These are phyloP conservation scores for Nibea coibor DNA, from an alignment of 2,113 vertebrate species.

Conservation along the genomic window DNA sequence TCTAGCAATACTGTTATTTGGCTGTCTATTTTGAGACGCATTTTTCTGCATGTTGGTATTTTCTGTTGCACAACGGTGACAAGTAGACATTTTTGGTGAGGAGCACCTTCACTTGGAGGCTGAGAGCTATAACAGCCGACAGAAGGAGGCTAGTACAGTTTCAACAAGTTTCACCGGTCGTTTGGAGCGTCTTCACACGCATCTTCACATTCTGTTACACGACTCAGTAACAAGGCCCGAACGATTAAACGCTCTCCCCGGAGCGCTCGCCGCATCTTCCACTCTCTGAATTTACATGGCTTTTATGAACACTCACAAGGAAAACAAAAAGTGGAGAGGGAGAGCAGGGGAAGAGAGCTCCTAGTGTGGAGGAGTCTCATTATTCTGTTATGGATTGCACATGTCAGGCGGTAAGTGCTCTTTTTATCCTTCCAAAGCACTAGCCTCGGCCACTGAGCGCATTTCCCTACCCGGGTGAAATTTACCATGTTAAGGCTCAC, in stretches of 20 bases:
- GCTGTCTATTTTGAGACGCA: background rate
- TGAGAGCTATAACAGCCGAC: conserved; percentile 13
- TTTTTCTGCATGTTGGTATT: background rate
- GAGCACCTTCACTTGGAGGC: conserved; percentile 33
- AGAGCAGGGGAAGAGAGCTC: conserved; percentile 51
- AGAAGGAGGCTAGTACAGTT: conserved; percentile 33
- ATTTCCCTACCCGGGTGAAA: conserved; percentile 80
- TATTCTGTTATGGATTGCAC: conserved; percentile 85
- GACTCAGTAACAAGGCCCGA: conserved; percentile 59
- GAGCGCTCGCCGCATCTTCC: conserved; percentile 69
- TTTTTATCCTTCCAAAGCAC: conserved; percentile 82
- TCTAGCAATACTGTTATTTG: background rate
- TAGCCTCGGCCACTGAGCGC: conserved; percentile 70
- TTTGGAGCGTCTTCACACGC: conserved; percentile 42
- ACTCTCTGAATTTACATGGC: conserved; percentile 76
- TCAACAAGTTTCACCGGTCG: conserved; percentile 44
- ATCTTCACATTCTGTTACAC: conserved; percentile 48
- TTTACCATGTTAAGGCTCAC: conserved; percentile 81
- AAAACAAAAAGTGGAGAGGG: conserved; percentile 66
- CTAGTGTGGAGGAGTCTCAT: conserved; percentile 79
- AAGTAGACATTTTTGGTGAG: background rate
- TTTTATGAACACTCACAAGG: conserved; percentile 69
- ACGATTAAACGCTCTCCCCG: conserved; percentile 63
- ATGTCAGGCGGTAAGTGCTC: conserved; percentile 83
- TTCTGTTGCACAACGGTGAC: conserved; percentile 23